A percentile compares a stretch with the other conserved stretches of the same genome.
These are phyloP conservation scores for Toxotes chatareus DNA, from an alignment of 2,113 vertebrate genomes.

Conservation along the genomic window DNA sequence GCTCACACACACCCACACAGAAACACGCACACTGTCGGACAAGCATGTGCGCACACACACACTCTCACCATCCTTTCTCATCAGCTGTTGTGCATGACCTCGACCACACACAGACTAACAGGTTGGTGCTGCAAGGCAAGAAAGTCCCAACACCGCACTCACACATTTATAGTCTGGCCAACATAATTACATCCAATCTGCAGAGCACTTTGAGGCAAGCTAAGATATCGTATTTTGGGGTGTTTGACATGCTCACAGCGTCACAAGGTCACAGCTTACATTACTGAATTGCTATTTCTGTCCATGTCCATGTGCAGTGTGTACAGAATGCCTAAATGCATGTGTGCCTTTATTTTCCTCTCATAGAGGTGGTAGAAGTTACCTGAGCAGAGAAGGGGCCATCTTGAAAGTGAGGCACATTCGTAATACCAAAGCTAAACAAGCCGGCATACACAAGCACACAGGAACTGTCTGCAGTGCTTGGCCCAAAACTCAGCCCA, in stretches of 20 bases:
- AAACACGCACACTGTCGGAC: background rate
- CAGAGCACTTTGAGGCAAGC: constrained; percentile 1
- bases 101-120: constrained; percentile 65
- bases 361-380: background rate
- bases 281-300: constrained; percentile 26
- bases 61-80: constrained; percentile 40
- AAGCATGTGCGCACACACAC: constrained; percentile 45
- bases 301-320: background rate
- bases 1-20: constrained; percentile 49
- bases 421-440: constrained; percentile 54
- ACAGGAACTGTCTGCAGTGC: constrained; percentile 55
- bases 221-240: constrained; percentile 45
- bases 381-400: constrained; percentile 26
- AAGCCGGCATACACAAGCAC: constrained; percentile 46
- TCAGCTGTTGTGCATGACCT: constrained; percentile 63
- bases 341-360: constrained; percentile 15
- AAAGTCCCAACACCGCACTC: constrained; percentile 44
- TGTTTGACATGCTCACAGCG: constrained; percentile 26
- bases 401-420: constrained; percentile 58
- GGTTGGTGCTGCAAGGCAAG: constrained; percentile 50
- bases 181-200: constrained; percentile 51
- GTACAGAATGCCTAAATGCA: background rate
- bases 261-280: constrained; percentile 43
- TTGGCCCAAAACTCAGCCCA: constrained; percentile 65
- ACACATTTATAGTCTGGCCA: constrained; percentile 17